A percentile compares a stretch with the other conserved stretches of the same genome.
phyloP scores from a whole-genome alignment of 2,888 invertebrate genomes.

The Tortrix viridana region DNA sequence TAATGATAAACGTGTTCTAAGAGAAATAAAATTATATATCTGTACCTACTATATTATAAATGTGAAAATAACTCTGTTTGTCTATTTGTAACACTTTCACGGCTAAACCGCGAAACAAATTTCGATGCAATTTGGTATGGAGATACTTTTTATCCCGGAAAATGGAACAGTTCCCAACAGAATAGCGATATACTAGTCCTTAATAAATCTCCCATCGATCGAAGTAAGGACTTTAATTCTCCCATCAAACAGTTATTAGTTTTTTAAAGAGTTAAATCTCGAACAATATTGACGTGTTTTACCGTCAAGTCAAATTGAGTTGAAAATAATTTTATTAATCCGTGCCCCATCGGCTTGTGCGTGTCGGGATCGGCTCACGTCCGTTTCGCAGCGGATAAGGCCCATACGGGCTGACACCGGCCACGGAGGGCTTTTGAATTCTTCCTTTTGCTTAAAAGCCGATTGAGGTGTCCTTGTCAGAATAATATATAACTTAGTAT shows the following conservation, averaged over 20 bases:
- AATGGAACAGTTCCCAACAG: too few relatives aligned
- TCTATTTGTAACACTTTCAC: too few relatives aligned
- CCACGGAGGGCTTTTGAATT: conserved; percentile 11
- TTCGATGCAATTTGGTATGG: too few relatives aligned
- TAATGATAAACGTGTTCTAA: too few relatives aligned
- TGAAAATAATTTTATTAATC: conserved; percentile 67
- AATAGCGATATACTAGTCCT: too few relatives aligned
- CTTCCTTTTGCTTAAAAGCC: conserved; percentile 13
- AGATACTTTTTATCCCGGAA: too few relatives aligned
- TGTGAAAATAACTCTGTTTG: too few relatives aligned
- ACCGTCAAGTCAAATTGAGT: conserved; percentile 61
- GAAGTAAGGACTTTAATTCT: too few relatives aligned
- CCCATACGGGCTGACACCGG: conserved; percentile 26
- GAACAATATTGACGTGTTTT: conserved; percentile 54
- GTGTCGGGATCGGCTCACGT: conserved; percentile 64
- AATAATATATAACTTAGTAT: neutral
- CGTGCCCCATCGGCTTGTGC: conserved; percentile 42
- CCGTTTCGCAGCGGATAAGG: conserved; percentile 54
- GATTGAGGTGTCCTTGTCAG: conserved; percentile 18
- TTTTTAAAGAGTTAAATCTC: conserved; percentile 19
- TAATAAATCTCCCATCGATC: too few relatives aligned
- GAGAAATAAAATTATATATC: too few relatives aligned
- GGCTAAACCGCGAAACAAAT: too few relatives aligned
- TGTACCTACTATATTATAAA: too few relatives aligned
- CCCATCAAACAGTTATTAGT: neutral